These are phyloP conservation scores for Tachysurus fulvidraco DNA, from an alignment of 2,113 vertebrate genomes.

Conservation along the genomic window DNA sequence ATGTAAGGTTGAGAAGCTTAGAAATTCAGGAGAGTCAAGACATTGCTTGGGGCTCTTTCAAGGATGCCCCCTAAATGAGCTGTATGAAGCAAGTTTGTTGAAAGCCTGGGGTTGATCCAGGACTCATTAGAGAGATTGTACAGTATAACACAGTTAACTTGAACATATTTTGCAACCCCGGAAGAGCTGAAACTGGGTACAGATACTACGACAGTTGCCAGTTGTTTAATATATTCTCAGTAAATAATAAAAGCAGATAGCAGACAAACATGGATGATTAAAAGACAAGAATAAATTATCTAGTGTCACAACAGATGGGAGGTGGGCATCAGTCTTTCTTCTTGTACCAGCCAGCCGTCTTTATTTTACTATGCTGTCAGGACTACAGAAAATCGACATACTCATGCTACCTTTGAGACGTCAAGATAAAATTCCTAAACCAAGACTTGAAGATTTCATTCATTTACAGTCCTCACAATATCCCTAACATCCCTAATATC, in stretches of 20 bases:
- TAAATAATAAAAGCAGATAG: neutral
- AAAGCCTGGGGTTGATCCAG: neutral
- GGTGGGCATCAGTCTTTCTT: neutral
- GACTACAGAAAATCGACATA: neutral
- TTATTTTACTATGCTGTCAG: neutral
- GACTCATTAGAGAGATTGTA: neutral
- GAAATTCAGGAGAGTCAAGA: neutral
- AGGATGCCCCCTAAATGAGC: neutral
- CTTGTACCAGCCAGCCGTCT: neutral
- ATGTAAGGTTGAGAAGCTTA: neutral
- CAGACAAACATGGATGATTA: neutral
- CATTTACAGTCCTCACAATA: neutral
- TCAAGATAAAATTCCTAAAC: neutral
- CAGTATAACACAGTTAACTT: neutral
- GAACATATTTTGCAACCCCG: neutral
- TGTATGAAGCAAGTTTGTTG: neutral
- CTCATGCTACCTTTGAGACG: neutral
- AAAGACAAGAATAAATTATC: neutral
- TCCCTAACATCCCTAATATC: neutral
- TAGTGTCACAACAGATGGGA: neutral
- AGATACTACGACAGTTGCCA: neutral
- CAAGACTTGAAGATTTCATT: neutral
- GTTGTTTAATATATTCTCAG: neutral
- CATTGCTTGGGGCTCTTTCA: neutral
- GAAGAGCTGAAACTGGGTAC: neutral